Base-by-base conservation (phyloP, 1,140 invertebrate genomes). In the Trichoplusia ni region DNA sequence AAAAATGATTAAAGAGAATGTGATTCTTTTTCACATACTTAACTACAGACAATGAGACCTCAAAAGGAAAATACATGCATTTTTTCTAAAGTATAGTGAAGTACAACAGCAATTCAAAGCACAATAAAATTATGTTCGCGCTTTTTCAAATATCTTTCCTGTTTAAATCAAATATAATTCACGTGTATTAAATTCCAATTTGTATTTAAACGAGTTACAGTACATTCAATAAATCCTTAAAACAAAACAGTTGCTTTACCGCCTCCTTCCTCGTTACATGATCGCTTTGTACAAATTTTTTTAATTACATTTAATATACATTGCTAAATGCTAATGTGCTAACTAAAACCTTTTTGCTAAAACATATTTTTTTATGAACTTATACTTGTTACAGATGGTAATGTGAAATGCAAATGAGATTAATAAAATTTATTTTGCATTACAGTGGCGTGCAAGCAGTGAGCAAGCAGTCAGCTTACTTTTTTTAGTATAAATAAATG, bases 321-420 rank as follows among this genome's bases (percentile, higher is more conserved):
- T 54, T 19, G 21, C 31, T 49, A 54, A 54, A 38, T 54, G 49
- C 49, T 37, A 54, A 54, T 54, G 21, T 14, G 7, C 5, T 6
- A n/a, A 25, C 19, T 54, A 19, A 29, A 58, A 38, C 21, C 14
- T 23, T 58, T 58, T 58, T 42, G 37, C 19, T 29, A 56, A 42
- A 53, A 53, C 33, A 3, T 49, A n/a, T 37, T 8, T 37, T 56
- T 56, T 56, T 58, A 16, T 42, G 2, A 11, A 56, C 42, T 27
- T 29, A 56, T 56, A 38, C 21, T 42, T 42, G 37, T 58, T 58
- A 42, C 25, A 58, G 21, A 47, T 47, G 38, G 42, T 58, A 29
- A 51, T 49, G 27, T 25, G n/a, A 3, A 40, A 56, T 58, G 53
- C 53, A 58, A 58, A 58, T 58, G 25, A 58, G 53, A 42, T 58